Evolutionary conservation across 2,888 invertebrate species (phyloP), one percentile per base, ranked within the genome.

Genomic region (Crocallis elinguaria): DNA sequence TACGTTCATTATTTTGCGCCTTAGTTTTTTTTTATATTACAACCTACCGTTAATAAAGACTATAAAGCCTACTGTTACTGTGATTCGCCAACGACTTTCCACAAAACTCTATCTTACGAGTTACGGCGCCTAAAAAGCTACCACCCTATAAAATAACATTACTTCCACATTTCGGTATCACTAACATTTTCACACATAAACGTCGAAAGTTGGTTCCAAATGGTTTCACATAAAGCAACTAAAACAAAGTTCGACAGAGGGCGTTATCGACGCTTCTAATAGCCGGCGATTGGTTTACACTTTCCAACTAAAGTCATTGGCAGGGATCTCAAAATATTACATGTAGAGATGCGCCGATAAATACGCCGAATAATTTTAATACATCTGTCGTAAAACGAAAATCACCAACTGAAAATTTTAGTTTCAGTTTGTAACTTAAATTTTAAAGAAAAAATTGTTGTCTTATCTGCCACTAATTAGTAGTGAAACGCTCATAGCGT

Each of bases 271-370:
- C 60, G 61, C 69, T 50, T 65, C 69, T 83, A 84, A 82, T 79
- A 73, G 77, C 74, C 60, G 67, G 60, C 75, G 79, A 86, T 86
- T 67, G 78, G 79, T 79, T 83, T 71, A 70, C 73, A 77, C 67
- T 75, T 73, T 60, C 64, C 67, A 82, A 86, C 84, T 84, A 80
- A 80, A 82, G 73, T 79, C 79, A 77, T 81, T 82, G 71, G 66
- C 57, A 65, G 62, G 69, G 71, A 73, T 78, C 78, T 79, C 80
- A 73, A 84, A 83, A 64, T 66, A 66, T 64, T 59, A 64, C 57
- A 39, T 50, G 49, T 43, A 53, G 46, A 25, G 46, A 37, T 46
- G 48, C 32, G 3, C 6, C 5, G 8, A 0, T 17, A 21, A 11
- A 25, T 17, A 16, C 8, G 39, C 17, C 41, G 41, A n/a, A 1